Conservation (phyloP, 2,113 vertebrate species). For the Meles meles region DNA sequence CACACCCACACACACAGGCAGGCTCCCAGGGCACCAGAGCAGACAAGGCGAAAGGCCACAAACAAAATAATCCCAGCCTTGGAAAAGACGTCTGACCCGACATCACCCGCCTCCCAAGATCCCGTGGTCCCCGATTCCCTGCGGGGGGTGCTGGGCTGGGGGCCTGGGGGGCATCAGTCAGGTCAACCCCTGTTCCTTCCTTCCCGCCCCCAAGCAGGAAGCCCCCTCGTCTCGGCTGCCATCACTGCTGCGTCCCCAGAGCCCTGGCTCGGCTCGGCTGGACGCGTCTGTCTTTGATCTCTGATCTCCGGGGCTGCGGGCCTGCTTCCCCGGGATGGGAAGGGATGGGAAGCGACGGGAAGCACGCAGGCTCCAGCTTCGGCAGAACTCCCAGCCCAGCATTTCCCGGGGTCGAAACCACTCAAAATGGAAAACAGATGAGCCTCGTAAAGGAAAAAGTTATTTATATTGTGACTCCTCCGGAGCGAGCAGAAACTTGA, state of each 20-base stretch:
- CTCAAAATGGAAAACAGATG: constrained; percentile 71
- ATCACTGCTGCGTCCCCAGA: not conserved
- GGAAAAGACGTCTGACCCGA: not conserved
- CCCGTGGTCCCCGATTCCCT: not conserved
- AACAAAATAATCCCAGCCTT: no score
- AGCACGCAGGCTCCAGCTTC: not conserved
- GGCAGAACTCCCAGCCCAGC: not conserved
- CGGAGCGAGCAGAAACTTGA: constrained; percentile 66
- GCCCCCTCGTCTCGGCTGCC: not conserved
- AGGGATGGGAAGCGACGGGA: not conserved
- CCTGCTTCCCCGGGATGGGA: not conserved
- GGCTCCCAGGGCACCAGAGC: no score
- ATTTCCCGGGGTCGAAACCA: not conserved
- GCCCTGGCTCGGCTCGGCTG: not conserved
- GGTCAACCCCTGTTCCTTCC: not conserved
- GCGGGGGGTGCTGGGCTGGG: rapidly evolving
- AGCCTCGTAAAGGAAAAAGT: constrained; percentile 48
- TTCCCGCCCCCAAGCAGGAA: not conserved
- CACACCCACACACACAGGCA: no score
- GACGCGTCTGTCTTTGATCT: constrained; percentile 52
- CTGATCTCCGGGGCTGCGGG: constrained; percentile 47
- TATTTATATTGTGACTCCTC: constrained; percentile 48
- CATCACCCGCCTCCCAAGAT: rapidly evolving
- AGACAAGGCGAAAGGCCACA: no score
- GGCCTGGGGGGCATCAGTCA: rapidly evolving